These are phyloP conservation scores for Gavialis gangeticus DNA, from an alignment of 2,113 vertebrate species.

Conservation along the genomic window DNA sequence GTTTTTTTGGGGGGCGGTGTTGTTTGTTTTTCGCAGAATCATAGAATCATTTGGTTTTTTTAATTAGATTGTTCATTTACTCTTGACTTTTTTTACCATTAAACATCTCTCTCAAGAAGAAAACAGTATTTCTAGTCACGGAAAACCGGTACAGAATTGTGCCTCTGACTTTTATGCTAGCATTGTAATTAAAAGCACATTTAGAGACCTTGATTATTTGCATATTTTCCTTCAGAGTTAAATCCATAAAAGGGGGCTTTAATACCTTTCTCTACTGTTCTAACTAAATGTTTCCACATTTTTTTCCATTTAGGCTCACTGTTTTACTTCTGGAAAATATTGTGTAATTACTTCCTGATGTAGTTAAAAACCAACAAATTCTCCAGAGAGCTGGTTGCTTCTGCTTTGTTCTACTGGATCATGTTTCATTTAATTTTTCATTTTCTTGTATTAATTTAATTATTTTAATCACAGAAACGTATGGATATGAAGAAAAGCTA, in stretches of 20 bases:
- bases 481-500: neutral
- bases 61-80: constrained; percentile 8
- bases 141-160: constrained; percentile 57
- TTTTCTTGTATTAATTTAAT: constrained; percentile 76
- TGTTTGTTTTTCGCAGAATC: too few species aligned
- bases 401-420: constrained; percentile 76
- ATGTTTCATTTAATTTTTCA: constrained; percentile 68
- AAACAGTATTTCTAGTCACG: constrained; percentile 62
- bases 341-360: constrained; percentile 84
- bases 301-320: constrained; percentile 83
- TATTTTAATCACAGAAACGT: constrained; percentile 20
- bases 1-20: too few species aligned
- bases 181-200: constrained; percentile 79
- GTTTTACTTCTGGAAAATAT: constrained; percentile 86
- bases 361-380: constrained; percentile 72
- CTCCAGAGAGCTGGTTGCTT: constrained; percentile 67
- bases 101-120: constrained; percentile 46
- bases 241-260: constrained; percentile 82
- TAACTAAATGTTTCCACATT: constrained; percentile 87
- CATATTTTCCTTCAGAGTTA: constrained; percentile 83
- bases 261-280: constrained; percentile 85
- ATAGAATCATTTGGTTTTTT: neutral
- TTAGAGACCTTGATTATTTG: constrained; percentile 82
- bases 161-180: constrained; percentile 78
- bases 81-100: neutral